phyloP scores from a whole-genome alignment of 1,140 invertebrate species.

The Bemisia tabaci region DNA sequence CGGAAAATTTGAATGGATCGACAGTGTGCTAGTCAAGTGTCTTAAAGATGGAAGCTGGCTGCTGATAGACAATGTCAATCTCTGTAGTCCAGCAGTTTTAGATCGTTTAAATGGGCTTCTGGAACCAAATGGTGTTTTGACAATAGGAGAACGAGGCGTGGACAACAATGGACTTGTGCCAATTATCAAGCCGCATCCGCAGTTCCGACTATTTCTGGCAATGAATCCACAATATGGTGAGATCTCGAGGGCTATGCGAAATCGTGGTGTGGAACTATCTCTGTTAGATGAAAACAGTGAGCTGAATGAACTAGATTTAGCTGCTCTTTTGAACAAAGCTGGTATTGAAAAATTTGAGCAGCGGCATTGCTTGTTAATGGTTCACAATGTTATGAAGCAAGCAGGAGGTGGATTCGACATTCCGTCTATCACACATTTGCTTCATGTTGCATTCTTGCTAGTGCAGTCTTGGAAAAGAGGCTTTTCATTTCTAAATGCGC shows the following conservation, averaged over 20 bases:
- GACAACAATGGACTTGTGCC: slow-evolving; percentile 51
- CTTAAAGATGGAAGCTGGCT: slow-evolving; percentile 78
- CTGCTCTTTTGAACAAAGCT: slow-evolving; percentile 37
- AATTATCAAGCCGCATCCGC: slow-evolving; percentile 66
- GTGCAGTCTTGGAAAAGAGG: slow-evolving; percentile 47
- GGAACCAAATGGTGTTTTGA: slow-evolving; percentile 80
- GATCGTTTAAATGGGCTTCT: slow-evolving; percentile 91
- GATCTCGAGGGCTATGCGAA: slow-evolving; percentile 96
- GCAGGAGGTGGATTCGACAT: slow-evolving; percentile 36
- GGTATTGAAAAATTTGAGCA: slow-evolving; percentile 34
- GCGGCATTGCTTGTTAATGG: slow-evolving; percentile 35
- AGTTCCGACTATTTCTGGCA: slow-evolving; percentile 89
- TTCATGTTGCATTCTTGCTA: slow-evolving; percentile 46
- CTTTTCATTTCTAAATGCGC: slow-evolving; percentile 35
- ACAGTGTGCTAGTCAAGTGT: slow-evolving; percentile 85
- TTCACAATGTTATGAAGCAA: slow-evolving; percentile 35
- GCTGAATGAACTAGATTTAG: slow-evolving; percentile 34
- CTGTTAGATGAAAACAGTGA: slow-evolving; percentile 37
- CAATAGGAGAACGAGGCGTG: slow-evolving; percentile 82
- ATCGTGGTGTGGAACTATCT: slow-evolving; percentile 88
- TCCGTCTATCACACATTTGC: slow-evolving; percentile 41
- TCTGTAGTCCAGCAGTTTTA: slow-evolving; percentile 90
- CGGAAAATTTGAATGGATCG: slow-evolving; percentile 94
- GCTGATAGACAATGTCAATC: slow-evolving; percentile 91
- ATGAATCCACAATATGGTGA: slow-evolving; percentile 91